Base-by-base conservation (phyloP, 1,140 invertebrate genomes). In the Leptonema lineaticorne region DNA sequence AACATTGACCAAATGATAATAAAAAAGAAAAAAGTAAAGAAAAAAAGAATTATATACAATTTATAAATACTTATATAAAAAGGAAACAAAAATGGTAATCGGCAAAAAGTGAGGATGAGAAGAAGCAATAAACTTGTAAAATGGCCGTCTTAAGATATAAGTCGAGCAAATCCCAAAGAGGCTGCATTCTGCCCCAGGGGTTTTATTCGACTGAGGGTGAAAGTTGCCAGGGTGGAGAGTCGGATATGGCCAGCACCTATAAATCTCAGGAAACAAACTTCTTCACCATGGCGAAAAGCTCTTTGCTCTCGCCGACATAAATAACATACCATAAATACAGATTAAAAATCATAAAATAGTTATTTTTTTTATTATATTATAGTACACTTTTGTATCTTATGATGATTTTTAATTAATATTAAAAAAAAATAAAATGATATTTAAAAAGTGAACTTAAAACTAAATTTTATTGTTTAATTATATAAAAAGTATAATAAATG, bases 261-360 rank as follows among this genome's bases (percentile, higher is more conserved):
- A 59, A 59, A 59, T 59, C 57, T 59, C 8, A 59, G 28, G 57
- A 59, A 59, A 59, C 57, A 59, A 59, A 59, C 28, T 59, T n/a
- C n/a, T n/a, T 59, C 30, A 59, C 57, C 28, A 18, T 9, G n/a
- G 30, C 28, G 57, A 59, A 37, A 37, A 59, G 57, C 57, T 37
- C 50, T 22, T 24, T 20, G 2, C 46, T 3, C 46, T 20, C 16
- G 3, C 46, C 41, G 4, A 9, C 37, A 45, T 50, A 50, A 50
- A 50, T 18, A 50, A 26, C 20, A 26, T 26, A 53, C 20, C 1
- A 45, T 14, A 20, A 48, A 22, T 22, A 48, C 1, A 48, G 46
- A 48, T 48, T 48, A 20, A 20, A 48, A 48, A 53, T 53, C 46
- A 24, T 53, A 26, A 11, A 26, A 22, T 14, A 14, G 50, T n/a